Percentiles rank a stretch among this genome's conserved stretches.
phyloP scores from a whole-genome alignment of 2,888 invertebrate genomes.

The Laspeyria flexula region DNA sequence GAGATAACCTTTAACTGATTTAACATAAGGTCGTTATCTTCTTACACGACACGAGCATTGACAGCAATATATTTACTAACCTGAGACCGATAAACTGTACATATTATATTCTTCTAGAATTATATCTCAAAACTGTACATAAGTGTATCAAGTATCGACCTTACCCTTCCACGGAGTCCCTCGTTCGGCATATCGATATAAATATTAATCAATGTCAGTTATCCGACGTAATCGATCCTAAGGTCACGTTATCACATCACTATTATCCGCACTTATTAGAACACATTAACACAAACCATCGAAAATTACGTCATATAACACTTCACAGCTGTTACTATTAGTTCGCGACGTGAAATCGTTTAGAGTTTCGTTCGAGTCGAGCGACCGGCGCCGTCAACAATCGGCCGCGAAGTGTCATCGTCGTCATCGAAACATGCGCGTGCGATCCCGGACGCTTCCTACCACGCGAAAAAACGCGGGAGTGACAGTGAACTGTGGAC shows the following conservation, averaged over 20 bases:
- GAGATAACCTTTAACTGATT: slow-evolving; percentile 31
- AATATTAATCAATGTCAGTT: slow-evolving; percentile 50
- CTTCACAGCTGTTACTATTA: slow-evolving; percentile 23
- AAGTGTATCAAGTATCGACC: slow-evolving; percentile 23
- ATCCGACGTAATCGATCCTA: slow-evolving; percentile 31
- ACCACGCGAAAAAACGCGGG: slow-evolving; percentile 44
- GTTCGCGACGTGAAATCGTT: slow-evolving; percentile 15
- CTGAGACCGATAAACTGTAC: background rate
- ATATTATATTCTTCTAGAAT: background rate
- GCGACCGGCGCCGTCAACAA: slow-evolving; percentile 55
- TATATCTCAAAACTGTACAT: background rate
- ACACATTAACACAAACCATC: slow-evolving; percentile 31
- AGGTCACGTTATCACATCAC: slow-evolving; percentile 30
- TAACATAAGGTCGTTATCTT: slow-evolving; percentile 24
- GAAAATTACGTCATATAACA: slow-evolving; percentile 25
- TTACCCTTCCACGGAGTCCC: slow-evolving; percentile 64
- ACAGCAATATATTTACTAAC: background rate
- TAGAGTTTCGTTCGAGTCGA: slow-evolving; percentile 32
- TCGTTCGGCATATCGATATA: slow-evolving; percentile 66
- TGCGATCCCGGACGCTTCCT: slow-evolving; percentile 50
- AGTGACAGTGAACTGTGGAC: slow-evolving; percentile 22
- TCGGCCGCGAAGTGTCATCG: slow-evolving; percentile 52
- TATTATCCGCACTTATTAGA: slow-evolving; percentile 22
- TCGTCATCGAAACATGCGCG: slow-evolving; percentile 18
- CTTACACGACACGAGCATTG: slow-evolving; percentile 1